Evolutionary conservation across 2,888 invertebrate species (phyloP).

Genomic region (Plagodis pulveraria): DNA sequence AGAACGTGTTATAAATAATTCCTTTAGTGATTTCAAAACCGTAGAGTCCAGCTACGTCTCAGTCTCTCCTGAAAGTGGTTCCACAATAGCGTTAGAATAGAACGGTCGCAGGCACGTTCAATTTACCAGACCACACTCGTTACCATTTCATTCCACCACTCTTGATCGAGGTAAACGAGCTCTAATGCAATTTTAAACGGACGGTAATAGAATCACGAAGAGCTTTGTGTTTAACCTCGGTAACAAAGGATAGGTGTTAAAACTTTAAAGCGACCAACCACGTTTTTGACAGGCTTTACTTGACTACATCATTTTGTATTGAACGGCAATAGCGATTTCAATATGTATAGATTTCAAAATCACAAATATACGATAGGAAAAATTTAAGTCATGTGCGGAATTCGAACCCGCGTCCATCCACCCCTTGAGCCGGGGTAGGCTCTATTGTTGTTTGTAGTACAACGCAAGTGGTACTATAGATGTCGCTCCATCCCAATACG

Average conservation of each 20-base stretch:
- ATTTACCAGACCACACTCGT: constrained; percentile 64
- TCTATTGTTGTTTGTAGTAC: too few relatives aligned
- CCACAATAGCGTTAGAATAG: constrained; percentile 56
- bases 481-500: too few relatives aligned
- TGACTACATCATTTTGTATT: background rate
- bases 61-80: constrained; percentile 8
- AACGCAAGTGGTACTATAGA: too few relatives aligned
- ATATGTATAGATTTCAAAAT: too few relatives aligned
- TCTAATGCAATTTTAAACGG: constrained; percentile 34
- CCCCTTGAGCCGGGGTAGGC: too few relatives aligned
- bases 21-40: background rate
- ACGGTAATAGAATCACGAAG: constrained; percentile 20
- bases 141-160: constrained; percentile 56
- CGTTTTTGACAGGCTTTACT: background rate
- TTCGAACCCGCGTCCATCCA: too few relatives aligned
- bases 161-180: constrained; percentile 39
- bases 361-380: too few relatives aligned
- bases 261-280: constrained; percentile 2
- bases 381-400: too few relatives aligned
- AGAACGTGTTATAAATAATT: too few relatives aligned
- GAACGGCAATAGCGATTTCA: background rate
- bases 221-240: constrained; percentile 16
- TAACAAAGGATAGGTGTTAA: constrained; percentile 7
- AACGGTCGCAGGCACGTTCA: constrained; percentile 54
- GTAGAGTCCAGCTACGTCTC: background rate